These are phyloP conservation scores for Lordiphosa fenestrarum DNA, from an alignment of 2,888 invertebrate species.

Conservation along the genomic window DNA sequence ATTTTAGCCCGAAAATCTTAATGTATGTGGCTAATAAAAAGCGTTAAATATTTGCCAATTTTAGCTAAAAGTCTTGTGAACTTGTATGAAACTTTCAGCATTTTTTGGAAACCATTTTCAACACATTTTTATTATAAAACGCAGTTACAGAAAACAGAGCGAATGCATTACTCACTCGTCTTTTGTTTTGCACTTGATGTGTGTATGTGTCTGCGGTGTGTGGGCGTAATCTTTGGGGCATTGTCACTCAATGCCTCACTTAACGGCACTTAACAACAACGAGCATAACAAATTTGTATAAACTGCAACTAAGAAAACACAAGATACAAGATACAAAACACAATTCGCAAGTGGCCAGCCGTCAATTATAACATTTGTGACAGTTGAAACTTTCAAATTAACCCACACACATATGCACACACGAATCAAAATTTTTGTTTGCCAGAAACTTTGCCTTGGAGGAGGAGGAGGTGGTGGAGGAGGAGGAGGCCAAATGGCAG, in stretches of 20 bases:
- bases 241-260: constrained; percentile 63
- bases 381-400: constrained; percentile 59
- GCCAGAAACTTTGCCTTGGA: constrained; percentile 39
- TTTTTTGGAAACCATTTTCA: background rate
- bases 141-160: too few relatives aligned
- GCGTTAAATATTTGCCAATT: constrained; percentile 33
- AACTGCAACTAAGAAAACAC: constrained; percentile 16
- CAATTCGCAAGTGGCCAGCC: constrained; percentile 32
- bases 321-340: constrained; percentile 14
- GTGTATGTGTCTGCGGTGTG: constrained; percentile 18
- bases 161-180: constrained; percentile 26
- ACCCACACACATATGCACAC: constrained; percentile 33
- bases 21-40: constrained; percentile 27
- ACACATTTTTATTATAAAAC: constrained; percentile 8
- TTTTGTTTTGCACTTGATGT: constrained; percentile 37
- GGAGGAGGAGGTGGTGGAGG: constrained; percentile 16
- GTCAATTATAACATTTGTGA: constrained; percentile 59
- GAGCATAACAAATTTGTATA: constrained; percentile 29
- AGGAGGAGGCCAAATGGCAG: constrained; percentile 39
- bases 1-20: constrained; percentile 15
- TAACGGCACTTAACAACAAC: constrained; percentile 55
- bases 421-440: constrained; percentile 16
- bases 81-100: too few relatives aligned
- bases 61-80: constrained; percentile 17
- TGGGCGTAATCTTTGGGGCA: constrained; percentile 49